Conservation (phyloP, 2,113 vertebrate species). For the Salvelinus namaycush region DNA sequence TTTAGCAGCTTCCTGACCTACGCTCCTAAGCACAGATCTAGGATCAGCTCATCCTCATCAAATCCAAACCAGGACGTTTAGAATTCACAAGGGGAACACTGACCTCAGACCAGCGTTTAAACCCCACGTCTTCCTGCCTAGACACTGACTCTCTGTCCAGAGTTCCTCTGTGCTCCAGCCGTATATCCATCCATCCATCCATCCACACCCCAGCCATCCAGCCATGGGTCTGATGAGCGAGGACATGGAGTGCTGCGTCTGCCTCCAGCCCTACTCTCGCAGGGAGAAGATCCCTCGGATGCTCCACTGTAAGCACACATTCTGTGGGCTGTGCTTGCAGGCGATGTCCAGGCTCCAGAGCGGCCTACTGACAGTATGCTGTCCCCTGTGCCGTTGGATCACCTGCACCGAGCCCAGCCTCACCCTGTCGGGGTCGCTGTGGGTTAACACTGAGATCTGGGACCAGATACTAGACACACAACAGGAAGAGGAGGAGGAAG, state of each 20-base stretch:
- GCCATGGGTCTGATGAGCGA: background rate
- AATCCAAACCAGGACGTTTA: too few relatives aligned
- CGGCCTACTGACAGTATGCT: background rate
- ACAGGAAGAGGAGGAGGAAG: background rate
- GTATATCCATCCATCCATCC: too few relatives aligned
- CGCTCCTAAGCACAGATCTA: too few relatives aligned
- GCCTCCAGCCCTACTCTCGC: background rate
- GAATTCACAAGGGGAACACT: too few relatives aligned
- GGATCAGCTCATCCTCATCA: too few relatives aligned
- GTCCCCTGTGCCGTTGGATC: slow-evolving; percentile 30
- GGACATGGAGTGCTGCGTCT: background rate
- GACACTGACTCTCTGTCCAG: too few relatives aligned
- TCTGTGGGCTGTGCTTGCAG: background rate
- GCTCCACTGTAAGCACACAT: slow-evolving; percentile 1
- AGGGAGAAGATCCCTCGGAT: background rate
- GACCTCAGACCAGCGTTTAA: too few relatives aligned
- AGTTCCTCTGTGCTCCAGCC: too few relatives aligned
- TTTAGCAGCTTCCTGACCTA: too few relatives aligned
- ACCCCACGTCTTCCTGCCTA: too few relatives aligned
- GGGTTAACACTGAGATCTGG: slow-evolving; percentile 30
- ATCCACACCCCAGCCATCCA: too few relatives aligned
- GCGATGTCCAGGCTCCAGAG: background rate
- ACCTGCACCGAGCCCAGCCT: background rate
- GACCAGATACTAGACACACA: slow-evolving; percentile 11
- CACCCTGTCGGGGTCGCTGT: slow-evolving; percentile 17